These are phyloP conservation scores for Dryomyza anilis DNA, from an alignment of 2,888 invertebrate genomes.

Conservation along the genomic window DNA sequence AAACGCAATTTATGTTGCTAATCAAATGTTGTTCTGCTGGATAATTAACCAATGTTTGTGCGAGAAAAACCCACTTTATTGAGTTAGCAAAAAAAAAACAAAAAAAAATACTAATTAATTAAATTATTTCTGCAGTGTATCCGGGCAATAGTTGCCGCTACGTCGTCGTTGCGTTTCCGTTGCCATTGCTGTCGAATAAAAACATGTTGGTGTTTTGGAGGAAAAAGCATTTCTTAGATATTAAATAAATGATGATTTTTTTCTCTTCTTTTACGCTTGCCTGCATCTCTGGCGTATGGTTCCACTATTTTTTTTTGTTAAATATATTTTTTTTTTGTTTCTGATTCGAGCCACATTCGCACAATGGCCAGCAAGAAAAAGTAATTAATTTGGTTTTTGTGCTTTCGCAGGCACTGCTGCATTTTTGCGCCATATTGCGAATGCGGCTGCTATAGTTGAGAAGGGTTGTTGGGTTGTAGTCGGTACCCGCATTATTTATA, in stretches of 20 bases:
- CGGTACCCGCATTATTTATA: no score
- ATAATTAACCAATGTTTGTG: no score
- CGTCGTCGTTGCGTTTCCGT: not conserved
- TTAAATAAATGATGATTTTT: constrained; percentile 19
- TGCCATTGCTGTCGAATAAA: not conserved
- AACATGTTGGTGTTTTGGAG: not conserved
- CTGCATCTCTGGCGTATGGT: not conserved
- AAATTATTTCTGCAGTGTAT: not conserved
- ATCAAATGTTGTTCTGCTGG: no score
- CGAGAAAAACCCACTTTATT: no score
- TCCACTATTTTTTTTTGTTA: not conserved
- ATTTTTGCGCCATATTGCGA: not conserved
- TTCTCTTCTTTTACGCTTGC: not conserved
- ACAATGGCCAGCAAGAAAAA: not conserved
- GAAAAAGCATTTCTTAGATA: not conserved
- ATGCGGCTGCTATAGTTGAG: not conserved
- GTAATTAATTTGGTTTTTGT: not conserved
- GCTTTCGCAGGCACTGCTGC: constrained; percentile 2
- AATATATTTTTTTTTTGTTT: not conserved
- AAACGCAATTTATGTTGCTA: no score
- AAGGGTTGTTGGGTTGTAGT: no score
- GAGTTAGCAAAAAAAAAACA: no score
- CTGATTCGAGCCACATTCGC: not conserved
- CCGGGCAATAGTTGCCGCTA: not conserved
- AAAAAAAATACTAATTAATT: no score